Percentiles rank a stretch among this genome's conserved stretches.
phyloP scores from a whole-genome alignment of 1,140 invertebrate genomes.

The Heliconius melpomene region DNA sequence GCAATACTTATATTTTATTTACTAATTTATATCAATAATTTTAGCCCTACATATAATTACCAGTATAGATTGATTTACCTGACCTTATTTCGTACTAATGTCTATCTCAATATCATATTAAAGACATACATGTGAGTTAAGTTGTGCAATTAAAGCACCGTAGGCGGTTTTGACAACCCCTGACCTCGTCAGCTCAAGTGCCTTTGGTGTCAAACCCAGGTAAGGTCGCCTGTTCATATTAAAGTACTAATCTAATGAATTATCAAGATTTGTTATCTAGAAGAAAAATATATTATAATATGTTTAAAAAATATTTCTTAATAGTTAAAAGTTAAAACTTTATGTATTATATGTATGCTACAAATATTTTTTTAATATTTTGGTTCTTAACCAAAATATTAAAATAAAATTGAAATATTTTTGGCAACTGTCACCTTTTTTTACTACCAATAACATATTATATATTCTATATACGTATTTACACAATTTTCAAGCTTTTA shows the following conservation, averaged over 20 bases:
- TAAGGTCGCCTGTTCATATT: background rate
- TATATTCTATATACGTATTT: too few relatives aligned
- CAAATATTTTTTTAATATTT: too few relatives aligned
- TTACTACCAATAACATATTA: too few relatives aligned
- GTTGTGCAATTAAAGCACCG: background rate
- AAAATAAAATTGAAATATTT: too few relatives aligned
- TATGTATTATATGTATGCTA: too few relatives aligned
- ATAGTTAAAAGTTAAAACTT: too few relatives aligned
- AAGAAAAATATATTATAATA: too few relatives aligned
- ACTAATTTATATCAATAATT: background rate
- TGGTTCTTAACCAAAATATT: too few relatives aligned
- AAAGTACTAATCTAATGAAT: background rate
- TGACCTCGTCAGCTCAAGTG: constrained; percentile 19
- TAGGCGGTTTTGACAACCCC: constrained; percentile 18
- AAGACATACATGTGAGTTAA: background rate
- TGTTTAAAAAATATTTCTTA: too few relatives aligned
- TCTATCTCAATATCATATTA: background rate
- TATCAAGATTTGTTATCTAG: too few relatives aligned
- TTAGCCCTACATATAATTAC: background rate
- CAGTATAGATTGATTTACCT: background rate
- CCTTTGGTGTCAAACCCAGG: constrained; percentile 10
- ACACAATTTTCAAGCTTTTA: background rate
- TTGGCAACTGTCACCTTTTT: too few relatives aligned
- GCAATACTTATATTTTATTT: background rate
- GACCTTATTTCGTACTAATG: background rate